A percentile compares a stretch with the other conserved stretches of the same genome.
Evolutionary conservation across 1,140 invertebrate species (phyloP).

Genomic region (Procambarus virginalis): DNA sequence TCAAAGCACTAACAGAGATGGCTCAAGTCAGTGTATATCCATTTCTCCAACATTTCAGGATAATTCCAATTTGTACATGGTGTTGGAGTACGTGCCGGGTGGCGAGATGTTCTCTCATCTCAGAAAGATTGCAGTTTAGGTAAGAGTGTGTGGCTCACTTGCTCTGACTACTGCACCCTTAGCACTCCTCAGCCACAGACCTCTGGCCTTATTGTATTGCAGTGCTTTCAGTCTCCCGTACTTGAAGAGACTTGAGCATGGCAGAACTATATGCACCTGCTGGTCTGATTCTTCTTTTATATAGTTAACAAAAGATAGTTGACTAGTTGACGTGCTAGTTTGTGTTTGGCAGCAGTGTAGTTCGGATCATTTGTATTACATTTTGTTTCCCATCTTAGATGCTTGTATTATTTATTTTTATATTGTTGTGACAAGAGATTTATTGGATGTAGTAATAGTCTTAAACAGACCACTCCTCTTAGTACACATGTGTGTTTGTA

Average conservation of each 20-base stretch:
- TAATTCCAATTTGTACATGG: constrained; percentile 99
- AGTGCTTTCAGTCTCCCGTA: not conserved
- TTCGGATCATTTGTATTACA: not conserved
- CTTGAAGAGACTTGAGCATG: not conserved
- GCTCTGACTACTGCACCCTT: not conserved
- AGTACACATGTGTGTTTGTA: too few species aligned
- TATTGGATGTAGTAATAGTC: not conserved
- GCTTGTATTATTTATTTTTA: not conserved
- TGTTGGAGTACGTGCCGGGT: constrained; percentile 97
- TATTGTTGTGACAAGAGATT: not conserved
- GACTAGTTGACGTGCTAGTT: not conserved
- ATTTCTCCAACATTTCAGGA: constrained; percentile 78
- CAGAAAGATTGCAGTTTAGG: constrained; percentile 91
- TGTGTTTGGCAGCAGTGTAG: not conserved
- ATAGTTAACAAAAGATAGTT: not conserved
- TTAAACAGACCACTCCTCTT: too few species aligned
- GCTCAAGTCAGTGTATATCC: constrained; percentile 18
- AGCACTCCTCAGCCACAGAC: not conserved
- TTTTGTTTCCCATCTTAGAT: not conserved
- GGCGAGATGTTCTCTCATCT: constrained; percentile 99
- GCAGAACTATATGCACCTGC: not conserved
- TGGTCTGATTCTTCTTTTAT: not conserved
- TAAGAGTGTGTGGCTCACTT: constrained; percentile 70
- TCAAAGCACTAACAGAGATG: not conserved
- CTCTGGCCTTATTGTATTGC: not conserved